Conservation (phyloP, 2,888 invertebrate genomes). For the Acleris holmiana region DNA sequence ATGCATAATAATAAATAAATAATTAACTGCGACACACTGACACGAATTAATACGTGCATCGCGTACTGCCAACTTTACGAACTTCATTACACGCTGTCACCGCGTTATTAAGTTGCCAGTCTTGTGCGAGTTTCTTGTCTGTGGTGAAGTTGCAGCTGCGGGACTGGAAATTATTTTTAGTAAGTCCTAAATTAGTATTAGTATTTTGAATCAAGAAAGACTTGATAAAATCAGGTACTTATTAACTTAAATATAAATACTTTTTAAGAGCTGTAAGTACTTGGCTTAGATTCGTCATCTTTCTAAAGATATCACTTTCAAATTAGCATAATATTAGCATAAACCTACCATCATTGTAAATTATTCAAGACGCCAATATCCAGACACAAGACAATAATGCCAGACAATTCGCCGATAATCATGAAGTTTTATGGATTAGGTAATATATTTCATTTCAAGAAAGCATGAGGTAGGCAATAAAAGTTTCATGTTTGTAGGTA, state of each 20-base stretch:
- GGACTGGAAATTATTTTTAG: background rate
- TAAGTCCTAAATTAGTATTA: background rate
- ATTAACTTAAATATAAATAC: too few relatives aligned
- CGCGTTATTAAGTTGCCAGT: conserved; percentile 28
- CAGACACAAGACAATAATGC: background rate
- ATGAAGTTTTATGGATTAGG: background rate
- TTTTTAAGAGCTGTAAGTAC: too few relatives aligned
- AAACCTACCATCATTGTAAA: too few relatives aligned
- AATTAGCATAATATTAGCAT: too few relatives aligned
- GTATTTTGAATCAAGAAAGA: too few relatives aligned
- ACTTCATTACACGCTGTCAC: conserved; percentile 23
- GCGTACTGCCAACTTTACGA: conserved; percentile 29
- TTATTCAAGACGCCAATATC: too few relatives aligned
- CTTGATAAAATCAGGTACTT: too few relatives aligned
- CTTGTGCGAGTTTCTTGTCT: conserved; percentile 15
- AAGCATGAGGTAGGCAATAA: background rate
- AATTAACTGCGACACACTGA: conserved; percentile 15
- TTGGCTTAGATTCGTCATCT: too few relatives aligned
- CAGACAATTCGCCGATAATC: background rate
- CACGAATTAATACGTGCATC: conserved; percentile 29
- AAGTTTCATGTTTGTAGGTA: background rate
- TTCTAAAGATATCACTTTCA: too few relatives aligned
- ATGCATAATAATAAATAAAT: conserved; percentile 32
- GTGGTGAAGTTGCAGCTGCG: conserved; percentile 5
- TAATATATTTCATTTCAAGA: background rate